A percentile compares a stretch with the other conserved stretches of the same genome.
phyloP scores from a whole-genome alignment of 1,140 invertebrate genomes.

The Eumaeus atala region DNA sequence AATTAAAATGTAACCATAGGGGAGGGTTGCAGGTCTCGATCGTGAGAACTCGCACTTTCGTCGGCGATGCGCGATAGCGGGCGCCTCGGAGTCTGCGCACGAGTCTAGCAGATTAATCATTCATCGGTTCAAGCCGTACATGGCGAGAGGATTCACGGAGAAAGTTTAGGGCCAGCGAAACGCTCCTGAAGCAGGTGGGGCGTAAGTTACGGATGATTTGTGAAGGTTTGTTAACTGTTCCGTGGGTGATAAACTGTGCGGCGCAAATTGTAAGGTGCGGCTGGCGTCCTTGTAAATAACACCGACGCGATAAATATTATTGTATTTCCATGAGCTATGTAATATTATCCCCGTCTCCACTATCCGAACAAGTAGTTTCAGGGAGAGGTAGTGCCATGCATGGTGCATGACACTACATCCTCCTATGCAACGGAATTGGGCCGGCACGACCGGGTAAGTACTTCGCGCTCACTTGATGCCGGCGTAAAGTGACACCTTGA shows the following conservation, averaged over 20 bases:
- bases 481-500: no score
- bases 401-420: no score
- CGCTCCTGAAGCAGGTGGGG: constrained; percentile 22
- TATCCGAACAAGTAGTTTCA: no score
- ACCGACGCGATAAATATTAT: no score
- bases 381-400: no score
- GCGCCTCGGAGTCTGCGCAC: constrained; percentile 53
- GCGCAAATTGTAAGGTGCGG: no score
- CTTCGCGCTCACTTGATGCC: no score
- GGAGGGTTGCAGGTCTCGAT: constrained; percentile 24
- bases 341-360: no score
- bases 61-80: constrained; percentile 42
- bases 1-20: background rate
- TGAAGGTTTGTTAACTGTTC: background rate
- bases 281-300: no score
- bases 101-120: constrained; percentile 42
- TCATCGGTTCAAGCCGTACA: constrained; percentile 30
- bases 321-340: no score
- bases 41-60: constrained; percentile 69
- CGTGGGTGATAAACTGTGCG: constrained; percentile 1
- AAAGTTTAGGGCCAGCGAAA: constrained; percentile 29
- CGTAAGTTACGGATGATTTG: constrained; percentile 6
- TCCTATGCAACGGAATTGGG: no score
- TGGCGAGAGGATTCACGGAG: constrained; percentile 31
- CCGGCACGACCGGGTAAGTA: no score